Evolutionary conservation across 2,797 vertebrate genomes (phyloP).

Genomic region (Clarias pachynema): DNA sequence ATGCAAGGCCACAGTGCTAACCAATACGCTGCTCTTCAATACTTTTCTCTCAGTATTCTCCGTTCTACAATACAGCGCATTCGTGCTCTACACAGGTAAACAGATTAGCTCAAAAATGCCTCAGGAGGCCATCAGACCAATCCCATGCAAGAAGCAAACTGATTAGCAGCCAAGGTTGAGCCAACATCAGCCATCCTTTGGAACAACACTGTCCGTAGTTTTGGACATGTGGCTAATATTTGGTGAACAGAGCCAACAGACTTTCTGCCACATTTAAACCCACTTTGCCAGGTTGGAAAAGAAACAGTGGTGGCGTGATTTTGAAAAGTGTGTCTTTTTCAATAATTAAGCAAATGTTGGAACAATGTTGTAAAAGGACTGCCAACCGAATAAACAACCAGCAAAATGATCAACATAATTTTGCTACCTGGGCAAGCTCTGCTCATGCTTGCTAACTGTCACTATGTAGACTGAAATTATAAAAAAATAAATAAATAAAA

Average conservation of each 20-base stretch:
- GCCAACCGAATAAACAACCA: not conserved
- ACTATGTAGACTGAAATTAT: not conserved
- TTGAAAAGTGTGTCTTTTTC: not conserved
- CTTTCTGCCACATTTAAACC: not conserved
- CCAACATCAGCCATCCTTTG: not conserved
- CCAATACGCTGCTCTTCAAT: no score
- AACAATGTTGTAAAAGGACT: not conserved
- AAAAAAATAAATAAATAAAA: not conserved
- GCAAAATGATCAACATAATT: not conserved
- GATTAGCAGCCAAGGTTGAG: not conserved
- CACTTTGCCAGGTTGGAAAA: not conserved
- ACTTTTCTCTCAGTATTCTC: not conserved
- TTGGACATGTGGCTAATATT: not conserved
- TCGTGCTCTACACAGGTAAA: not conserved
- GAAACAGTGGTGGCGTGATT: not conserved
- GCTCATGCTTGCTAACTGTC: not conserved
- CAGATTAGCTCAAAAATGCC: not conserved
- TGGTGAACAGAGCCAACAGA: not conserved
- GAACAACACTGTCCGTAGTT: not conserved
- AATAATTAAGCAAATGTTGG: not conserved
- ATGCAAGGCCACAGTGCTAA: no score
- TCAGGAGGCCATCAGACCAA: not conserved
- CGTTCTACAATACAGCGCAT: not conserved
- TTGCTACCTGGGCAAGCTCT: slow-evolving; percentile 3
- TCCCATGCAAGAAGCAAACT: not conserved